Evolutionary conservation across 2,113 vertebrate species (phyloP).

Genomic region (Heterotilapia buettikoferi): DNA sequence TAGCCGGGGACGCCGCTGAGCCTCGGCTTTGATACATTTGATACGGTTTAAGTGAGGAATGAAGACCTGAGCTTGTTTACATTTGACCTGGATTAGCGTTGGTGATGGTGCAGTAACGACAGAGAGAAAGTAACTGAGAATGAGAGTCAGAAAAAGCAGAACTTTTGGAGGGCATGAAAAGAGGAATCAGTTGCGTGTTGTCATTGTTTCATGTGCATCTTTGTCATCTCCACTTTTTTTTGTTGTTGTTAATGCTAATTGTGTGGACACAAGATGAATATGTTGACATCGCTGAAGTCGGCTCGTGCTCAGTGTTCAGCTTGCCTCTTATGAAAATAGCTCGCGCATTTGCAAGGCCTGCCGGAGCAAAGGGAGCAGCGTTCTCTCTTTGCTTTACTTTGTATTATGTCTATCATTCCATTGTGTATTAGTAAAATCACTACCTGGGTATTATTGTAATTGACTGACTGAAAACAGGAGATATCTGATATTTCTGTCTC

Average conservation of each 20-base stretch:
- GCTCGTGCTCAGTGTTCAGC: background rate
- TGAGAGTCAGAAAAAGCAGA: constrained; percentile 10
- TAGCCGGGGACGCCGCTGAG: constrained; percentile 77
- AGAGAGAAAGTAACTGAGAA: background rate
- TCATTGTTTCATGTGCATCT: background rate
- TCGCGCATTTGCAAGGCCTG: background rate
- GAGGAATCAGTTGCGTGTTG: background rate
- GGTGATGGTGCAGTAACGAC: constrained; percentile 64
- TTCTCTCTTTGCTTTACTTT: constrained; percentile 39
- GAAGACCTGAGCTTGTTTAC: constrained; percentile 80
- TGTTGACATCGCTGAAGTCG: background rate
- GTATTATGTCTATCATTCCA: constrained; percentile 64
- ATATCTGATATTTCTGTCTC: constrained; percentile 73
- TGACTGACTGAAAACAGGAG: constrained; percentile 82
- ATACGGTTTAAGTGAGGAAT: constrained; percentile 85
- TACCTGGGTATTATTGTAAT: constrained; percentile 82
- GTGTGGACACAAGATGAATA: background rate
- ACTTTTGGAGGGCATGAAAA: background rate
- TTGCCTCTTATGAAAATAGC: background rate
- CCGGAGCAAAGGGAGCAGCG: background rate
- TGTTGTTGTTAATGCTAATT: background rate
- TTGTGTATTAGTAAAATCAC: constrained; percentile 76
- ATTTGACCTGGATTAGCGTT: constrained; percentile 78
- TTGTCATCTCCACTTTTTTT: background rate
- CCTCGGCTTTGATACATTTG: constrained; percentile 88